Evolutionary conservation across 2,797 vertebrate species (phyloP), one percentile per base, ranked within the genome.

Genomic region (Darevskia nairensis): DNA sequence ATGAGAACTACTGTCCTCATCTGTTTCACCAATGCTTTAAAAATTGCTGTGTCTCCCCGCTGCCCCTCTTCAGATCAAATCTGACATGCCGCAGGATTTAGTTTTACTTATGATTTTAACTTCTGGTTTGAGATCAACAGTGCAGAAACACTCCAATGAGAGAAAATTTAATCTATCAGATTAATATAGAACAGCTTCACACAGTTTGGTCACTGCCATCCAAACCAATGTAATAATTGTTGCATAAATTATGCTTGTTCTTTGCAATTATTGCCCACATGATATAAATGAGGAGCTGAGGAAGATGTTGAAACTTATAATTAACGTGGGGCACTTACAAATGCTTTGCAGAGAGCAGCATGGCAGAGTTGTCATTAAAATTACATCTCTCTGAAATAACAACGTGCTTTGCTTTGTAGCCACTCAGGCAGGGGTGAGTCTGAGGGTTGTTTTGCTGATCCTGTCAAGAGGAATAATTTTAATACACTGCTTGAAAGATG

Each of bases 391-490:
- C 81, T 87, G 84, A 87, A 90, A 46, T 89, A 86, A 85, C 71
- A 88, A 55, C 55, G 92, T 78, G 44, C 15, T 46, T 88, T 90
- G 88, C 91, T 93, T 82, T 93, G 89, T 11, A 90, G 80, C 17
- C 85, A 76, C 64, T 88, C 88, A 41, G 86, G 6, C 66, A 81
- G 86, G 84, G 89, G 91, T 32, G 89, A 79, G 90, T 88, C 89
- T 91, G 87, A 82, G 71, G 88, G 75, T 86, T 93, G 84, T 91
- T 93, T 84, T 46, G 80, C 75, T 84, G 88, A 85, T 85, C 82
- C 88, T 90, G 86, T 91, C 84, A 93, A 89, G 64, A 91, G 77
- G 39, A 93, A 91, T 93, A 93, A 93, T 94, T 94, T 86, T 88
- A 94, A 93, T 17, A 75, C 27, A 50, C 69, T 90, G 50, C 82